Base-by-base conservation (phyloP, 2,888 invertebrate species). In the Diaprepes abbreviatus region DNA sequence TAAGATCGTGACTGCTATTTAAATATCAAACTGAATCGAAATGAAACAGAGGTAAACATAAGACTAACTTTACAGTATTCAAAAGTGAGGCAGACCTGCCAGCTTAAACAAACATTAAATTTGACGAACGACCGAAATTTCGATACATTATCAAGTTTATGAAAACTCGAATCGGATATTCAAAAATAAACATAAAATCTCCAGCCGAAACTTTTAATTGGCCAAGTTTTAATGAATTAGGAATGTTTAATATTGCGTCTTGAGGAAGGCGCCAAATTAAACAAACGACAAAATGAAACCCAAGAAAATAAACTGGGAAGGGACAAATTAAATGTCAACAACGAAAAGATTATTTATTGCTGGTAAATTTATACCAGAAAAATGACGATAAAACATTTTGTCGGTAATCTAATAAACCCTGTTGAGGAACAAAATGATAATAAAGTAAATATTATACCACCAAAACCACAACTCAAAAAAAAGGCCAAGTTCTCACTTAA, bases 281-380 rank as follows among this genome's bases (percentile, higher is more conserved):
- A 48, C 35, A 54, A 54, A 54, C 35, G 35, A 33, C 52, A 52
- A 35, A 33, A 52, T 24, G 54, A 36, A 33, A 54, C 19, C n/a
- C 33, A 33, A 14, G 17, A 36, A 54, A 54, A 54, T 17, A 54
- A 33, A 35, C 17, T 10, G 19, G n/a, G 19, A 54, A 33, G 35
- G 54, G 10, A 54, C 17, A 54, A 54, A 54, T 54, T 54, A 17
- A 54, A 54, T 54, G 33, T 54, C 54, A 54, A 54, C 54, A 35
- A 3, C 1, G 24, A 7, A n/a, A 54, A 17, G 19, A 35, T 16
- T 21, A 48, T 14, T 48, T 48, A 48, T 28, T 24, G 9, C 3
- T 36, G 1, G 6, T 36, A 12, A n/a, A 36, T 12, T 36, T 36
- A 3, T 12, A n/a, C 33, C 33, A 33, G 33, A 33, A 33, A 33